Conservation (phyloP, 2,797 vertebrate genomes). For the Scolopax rusticola region DNA sequence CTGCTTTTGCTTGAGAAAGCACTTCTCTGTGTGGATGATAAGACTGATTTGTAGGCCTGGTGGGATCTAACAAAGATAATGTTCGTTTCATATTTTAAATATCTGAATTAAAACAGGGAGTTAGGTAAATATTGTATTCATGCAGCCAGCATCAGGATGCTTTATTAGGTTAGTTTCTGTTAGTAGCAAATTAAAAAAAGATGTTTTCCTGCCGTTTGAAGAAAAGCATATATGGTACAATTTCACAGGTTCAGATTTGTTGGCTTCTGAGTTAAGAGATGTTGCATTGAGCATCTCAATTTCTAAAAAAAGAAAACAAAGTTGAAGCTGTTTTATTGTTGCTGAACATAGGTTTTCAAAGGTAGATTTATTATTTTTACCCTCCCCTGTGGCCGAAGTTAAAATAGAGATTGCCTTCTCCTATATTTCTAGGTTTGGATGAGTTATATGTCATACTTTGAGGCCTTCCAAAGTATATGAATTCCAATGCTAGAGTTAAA, state of each 20-base stretch:
- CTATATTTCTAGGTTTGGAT: background rate
- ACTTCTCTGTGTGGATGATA: background rate
- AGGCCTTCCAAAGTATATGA: background rate
- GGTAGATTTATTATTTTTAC: background rate
- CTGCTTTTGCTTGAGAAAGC: background rate
- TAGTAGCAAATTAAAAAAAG: background rate
- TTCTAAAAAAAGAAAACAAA: background rate
- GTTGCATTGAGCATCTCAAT: background rate
- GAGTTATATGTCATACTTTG: background rate
- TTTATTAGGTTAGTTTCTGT: background rate
- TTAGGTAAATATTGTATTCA: background rate
- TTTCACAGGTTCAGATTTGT: background rate
- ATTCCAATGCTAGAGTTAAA: background rate
- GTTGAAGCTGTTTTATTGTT: background rate
- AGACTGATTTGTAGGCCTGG: background rate
- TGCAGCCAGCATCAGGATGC: background rate
- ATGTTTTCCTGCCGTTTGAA: background rate
- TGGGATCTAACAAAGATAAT: background rate
- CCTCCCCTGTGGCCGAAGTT: background rate
- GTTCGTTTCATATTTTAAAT: background rate
- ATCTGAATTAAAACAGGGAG: background rate
- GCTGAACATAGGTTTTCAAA: background rate
- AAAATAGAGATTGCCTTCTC: background rate
- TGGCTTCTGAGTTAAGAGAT: background rate
- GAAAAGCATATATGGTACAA: rapidly evolving